These are phyloP conservation scores for Pyxicephalus adspersus DNA, from an alignment of 2,113 vertebrate genomes.

Conservation along the genomic window DNA sequence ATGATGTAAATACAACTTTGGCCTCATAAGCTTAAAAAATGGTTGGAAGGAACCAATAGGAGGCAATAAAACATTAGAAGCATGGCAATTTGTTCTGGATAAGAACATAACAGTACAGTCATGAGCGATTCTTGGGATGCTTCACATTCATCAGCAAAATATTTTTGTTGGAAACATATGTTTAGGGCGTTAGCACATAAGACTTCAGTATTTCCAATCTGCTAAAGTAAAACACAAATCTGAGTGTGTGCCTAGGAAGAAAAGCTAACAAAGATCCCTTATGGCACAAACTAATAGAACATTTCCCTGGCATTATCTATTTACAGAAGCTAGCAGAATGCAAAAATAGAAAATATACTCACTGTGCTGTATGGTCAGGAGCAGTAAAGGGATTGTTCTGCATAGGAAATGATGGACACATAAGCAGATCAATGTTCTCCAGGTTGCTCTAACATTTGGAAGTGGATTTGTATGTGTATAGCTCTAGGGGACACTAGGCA, in stretches of 20 bases:
- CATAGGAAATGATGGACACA: not conserved
- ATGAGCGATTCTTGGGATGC: not conserved
- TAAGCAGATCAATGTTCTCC: not conserved
- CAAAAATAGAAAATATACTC: not conserved
- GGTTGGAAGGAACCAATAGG: no score
- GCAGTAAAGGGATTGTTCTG: not conserved
- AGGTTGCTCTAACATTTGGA: not conserved
- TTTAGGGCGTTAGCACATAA: conserved; percentile 45
- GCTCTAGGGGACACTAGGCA: not conserved
- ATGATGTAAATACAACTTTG: no score
- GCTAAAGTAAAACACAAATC: conserved; percentile 10
- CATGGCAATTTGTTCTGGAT: not conserved
- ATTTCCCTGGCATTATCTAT: not conserved
- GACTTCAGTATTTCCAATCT: conserved; percentile 37
- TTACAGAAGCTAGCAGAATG: no score
- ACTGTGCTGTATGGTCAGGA: not conserved
- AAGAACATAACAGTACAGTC: not conserved
- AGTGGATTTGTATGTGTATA: not conserved
- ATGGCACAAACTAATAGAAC: not conserved
- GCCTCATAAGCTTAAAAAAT: no score
- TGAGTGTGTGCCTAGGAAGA: not conserved
- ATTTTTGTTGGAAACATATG: conserved; percentile 38
- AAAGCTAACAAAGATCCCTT: not conserved
- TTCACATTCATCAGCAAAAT: conserved; percentile 3
- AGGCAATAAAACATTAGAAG: no score